Evolutionary conservation across 1,140 invertebrate species (phyloP), one percentile per base, ranked within the genome.

Genomic region (Armadillidium nasatum): DNA sequence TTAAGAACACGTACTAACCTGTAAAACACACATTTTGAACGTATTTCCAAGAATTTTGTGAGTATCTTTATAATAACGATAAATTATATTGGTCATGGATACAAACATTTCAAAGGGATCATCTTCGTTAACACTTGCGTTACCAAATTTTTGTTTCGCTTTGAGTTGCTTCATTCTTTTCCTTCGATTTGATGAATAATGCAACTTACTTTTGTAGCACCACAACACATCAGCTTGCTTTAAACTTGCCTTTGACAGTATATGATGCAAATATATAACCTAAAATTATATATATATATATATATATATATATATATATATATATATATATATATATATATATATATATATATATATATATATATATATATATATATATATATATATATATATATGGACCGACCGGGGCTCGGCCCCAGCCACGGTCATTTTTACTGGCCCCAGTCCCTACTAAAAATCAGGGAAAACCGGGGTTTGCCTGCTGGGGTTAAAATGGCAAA

Each of bases 151-250:
- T 15, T 96, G 91, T 86, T 96, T 98, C 82, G 92, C 93, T 81
- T 94, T 88, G 3, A 94, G 83, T 54, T 91, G 88, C 82, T 95
- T 95, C 87, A 95, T 96, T 78, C 93, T 88, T 85, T 99, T 99
- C 82, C 96, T 94, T 6, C 94, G 67, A 54, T 86, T 93, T 91
- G 91, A 93, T 84, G 91, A 97, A 82, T 99, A 94, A 82, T 95
- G 91, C 83, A 99, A 86, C 86, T 96, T 92, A 83, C 95, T 99
- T 85, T 99, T 99, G 84, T 99, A 99, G 84, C 97, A 99, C 98
- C 98, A 99, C 21, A 99, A 85, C 0, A 99, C 94, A 54, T 89
- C 91, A 10, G 97, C 97, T 76, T 96, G 88, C 87, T 96, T 96
- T 0, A 98, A 91, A 74, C 90, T 89, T 7, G 96, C 92, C 87